Conservation (phyloP, 2,797 vertebrate genomes). For the Varecia variegata region DNA sequence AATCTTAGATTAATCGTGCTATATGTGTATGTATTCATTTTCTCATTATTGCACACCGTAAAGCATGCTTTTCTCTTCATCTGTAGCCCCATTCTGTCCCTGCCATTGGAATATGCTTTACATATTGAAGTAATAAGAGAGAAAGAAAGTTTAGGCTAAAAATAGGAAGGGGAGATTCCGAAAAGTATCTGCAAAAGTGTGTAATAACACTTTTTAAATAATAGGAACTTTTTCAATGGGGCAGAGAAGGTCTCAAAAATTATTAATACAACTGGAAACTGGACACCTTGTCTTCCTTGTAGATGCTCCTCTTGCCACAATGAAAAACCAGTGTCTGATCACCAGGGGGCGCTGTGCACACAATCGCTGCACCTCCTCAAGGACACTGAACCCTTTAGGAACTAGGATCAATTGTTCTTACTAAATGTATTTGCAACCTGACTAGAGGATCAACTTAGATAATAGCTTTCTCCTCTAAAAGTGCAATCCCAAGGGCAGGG, state of each 20-base stretch:
- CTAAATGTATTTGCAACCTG: neutral
- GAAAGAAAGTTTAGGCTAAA: neutral
- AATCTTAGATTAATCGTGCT: neutral
- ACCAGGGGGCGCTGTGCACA: slow-evolving; percentile 42
- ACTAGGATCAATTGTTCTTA: neutral
- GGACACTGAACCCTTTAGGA: neutral
- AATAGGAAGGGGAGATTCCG: neutral
- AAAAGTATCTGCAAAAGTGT: neutral
- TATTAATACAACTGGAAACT: neutral
- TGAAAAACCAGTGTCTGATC: neutral
- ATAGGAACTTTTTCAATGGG: neutral
- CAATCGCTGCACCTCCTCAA: neutral
- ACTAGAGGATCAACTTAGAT: neutral
- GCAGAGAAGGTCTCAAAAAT: neutral
- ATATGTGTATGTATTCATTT: neutral
- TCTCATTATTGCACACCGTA: neutral
- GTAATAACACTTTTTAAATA: neutral
- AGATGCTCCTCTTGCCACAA: neutral
- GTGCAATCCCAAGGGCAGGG: neutral
- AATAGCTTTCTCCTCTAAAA: neutral
- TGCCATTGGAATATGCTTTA: neutral
- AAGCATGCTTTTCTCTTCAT: neutral
- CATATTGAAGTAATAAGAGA: neutral
- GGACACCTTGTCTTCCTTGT: neutral
- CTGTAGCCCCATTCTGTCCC: neutral